Conservation (phyloP, 2,888 invertebrate species). For the Lissocephala sabroskyi region DNA sequence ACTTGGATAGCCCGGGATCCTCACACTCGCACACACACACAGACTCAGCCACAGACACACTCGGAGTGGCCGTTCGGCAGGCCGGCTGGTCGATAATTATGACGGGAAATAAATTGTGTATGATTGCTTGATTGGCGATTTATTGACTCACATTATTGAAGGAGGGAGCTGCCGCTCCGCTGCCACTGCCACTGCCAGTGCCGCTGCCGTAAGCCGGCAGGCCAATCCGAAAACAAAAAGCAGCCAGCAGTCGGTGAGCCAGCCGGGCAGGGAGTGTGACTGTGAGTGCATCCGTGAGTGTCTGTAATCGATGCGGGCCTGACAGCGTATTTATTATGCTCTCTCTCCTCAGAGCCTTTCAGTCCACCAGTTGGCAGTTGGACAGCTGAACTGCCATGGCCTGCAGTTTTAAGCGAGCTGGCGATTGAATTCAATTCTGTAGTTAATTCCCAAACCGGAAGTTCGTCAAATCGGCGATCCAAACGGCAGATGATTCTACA, state of each 20-base stretch:
- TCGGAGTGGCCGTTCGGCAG: background rate
- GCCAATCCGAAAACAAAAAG: slow-evolving; percentile 12
- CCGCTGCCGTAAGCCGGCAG: slow-evolving; percentile 31
- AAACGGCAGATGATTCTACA: too few species aligned
- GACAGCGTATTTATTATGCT: slow-evolving; percentile 64
- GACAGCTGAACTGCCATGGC: background rate
- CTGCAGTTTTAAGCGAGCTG: background rate
- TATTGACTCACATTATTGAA: slow-evolving; percentile 68
- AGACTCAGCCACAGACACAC: background rate
- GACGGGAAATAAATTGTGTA: slow-evolving; percentile 71
- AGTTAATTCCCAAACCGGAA: too few species aligned
- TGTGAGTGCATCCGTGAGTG: slow-evolving; percentile 49
- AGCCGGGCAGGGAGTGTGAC: slow-evolving; percentile 4
- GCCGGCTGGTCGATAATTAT: slow-evolving; percentile 59
- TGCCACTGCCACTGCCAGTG: too few species aligned
- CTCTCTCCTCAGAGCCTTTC: slow-evolving; percentile 1
- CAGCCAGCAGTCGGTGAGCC: background rate
- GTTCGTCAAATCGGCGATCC: too few species aligned
- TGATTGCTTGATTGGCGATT: slow-evolving; percentile 70
- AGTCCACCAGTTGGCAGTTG: too few species aligned
- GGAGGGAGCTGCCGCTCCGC: slow-evolving; percentile 44
- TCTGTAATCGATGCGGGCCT: slow-evolving; percentile 66
- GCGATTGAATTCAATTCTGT: too few species aligned
- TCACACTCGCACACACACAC: slow-evolving; percentile 12
- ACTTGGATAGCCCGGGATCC: slow-evolving; percentile 11